Evolutionary conservation across 2,888 invertebrate genomes (phyloP), one percentile per base, ranked within the genome.

Genomic region (Sarcophaga subvicina): DNA sequence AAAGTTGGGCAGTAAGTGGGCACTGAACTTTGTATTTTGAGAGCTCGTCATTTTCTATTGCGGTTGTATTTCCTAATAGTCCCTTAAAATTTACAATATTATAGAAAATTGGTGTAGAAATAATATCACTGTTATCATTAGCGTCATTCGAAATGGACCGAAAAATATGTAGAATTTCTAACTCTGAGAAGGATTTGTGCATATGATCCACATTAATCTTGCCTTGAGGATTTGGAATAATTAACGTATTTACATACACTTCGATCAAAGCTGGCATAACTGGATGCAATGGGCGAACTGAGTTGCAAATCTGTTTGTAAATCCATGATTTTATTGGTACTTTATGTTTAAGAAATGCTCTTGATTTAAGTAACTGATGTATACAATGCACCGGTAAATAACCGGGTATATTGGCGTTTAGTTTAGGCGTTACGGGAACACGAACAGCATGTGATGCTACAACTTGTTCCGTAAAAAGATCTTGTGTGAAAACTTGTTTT

Each of bases 261-360:
- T 99, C 99, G 1, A 99, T 97, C 47, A 99, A 94, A 3, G 97
- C 96, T 0, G 99, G 98, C 93, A 99, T 95, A 2, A 98, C 97
- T 0, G 98, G 97, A 94, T 99, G 99, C 70, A 99, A 93, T 0
- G 99, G 99, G n/a, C 97, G 96, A 1, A 96, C 96, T 89, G 98
- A 97, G 89, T 96, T 96, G 91, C 98, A 97, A 81, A 99, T 97
- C 94, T 99, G 99, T 89, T 96, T 96, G 91, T 98, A 99, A 88
- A 99, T 99, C 99, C 99, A 99, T 90, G 96, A 97, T 94, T 98
- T 98, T 8, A 99, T 98, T 0, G 98, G 98, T 1, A 99, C 98
- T 93, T 98, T 97, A 92, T 99, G 98, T 92, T 99, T 99, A 0
- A 98, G 97, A 92, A 99, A 99, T 0, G 98, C 98, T 88, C 99